Evolutionary conservation across 1,140 invertebrate genomes (phyloP), one percentile per base, ranked within the genome.

Genomic region (Drosophila ficusphila): DNA sequence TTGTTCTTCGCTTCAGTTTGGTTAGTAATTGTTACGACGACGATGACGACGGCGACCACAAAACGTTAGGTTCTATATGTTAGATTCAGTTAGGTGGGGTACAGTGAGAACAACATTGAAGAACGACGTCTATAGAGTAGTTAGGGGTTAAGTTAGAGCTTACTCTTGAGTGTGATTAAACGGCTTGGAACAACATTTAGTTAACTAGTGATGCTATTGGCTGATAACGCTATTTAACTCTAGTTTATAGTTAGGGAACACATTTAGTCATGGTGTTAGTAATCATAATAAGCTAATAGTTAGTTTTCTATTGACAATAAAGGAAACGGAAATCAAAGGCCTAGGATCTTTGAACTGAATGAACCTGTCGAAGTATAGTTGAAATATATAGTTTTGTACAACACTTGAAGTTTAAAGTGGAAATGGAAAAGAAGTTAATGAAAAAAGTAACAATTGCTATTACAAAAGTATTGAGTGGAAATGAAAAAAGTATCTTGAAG

Each of bases 11-110:
- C 49, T 52, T 36, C 62, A 56, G 29, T 60, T 71, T 52, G 61
- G 38, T 82, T 62, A 42, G 44, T 61, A 58, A 31, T 71, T 48
- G 44, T 65, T 69, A 58, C 51, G 69, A 72, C 73, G 64, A 71
- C 47, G 58, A 69, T 54, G 38, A 46, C 52, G 67, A 65, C 72
- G 64, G 79, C 44, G 79, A 76, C 51, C 51, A 74, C 62, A 86
- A 62, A 62, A 79, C 68, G 60, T 79, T 74, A 42, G 64, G 61
- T 70, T 58, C 61, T 68, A 54, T 68, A 54, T 48, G 21, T 70
- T 70, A 53, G 42, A 23, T 76, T 76, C 8, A 23, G 46, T 42
- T 58, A 33, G 52, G 61, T 67, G 39, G 46, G 46, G 33, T 41
- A 68, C 61, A 68, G 65, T 69, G 46, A 69, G 39, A 23, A 69